Percentiles rank a stretch among this genome's conserved stretches.
These are phyloP conservation scores for Tinamus guttatus DNA, from an alignment of 2,113 vertebrate species.

Conservation along the genomic window DNA sequence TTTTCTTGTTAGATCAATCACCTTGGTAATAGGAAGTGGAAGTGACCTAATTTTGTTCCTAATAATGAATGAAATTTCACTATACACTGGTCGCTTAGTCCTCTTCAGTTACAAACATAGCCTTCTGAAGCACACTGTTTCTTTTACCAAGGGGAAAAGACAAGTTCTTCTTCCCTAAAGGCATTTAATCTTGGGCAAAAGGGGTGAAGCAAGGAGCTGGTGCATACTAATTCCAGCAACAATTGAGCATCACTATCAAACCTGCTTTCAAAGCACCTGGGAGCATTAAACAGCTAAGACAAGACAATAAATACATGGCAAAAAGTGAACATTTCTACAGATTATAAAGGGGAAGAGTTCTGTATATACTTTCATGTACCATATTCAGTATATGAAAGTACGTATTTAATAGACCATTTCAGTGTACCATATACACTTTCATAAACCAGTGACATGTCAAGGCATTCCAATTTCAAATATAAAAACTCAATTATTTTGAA, in stretches of 20 bases:
- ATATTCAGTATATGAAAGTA: no score
- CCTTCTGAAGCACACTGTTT: background rate
- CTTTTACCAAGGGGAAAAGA: background rate
- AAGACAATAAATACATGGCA: background rate
- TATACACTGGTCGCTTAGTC: background rate
- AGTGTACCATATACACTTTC: background rate
- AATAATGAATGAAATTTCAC: background rate
- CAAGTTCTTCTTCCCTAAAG: background rate
- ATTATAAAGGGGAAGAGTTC: background rate
- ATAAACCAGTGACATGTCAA: background rate
- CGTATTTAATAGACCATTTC: no score
- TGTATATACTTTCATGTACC: background rate
- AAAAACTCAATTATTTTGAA: background rate
- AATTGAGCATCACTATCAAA: background rate
- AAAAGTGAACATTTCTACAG: background rate
- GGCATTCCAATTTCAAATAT: background rate
- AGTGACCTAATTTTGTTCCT: background rate
- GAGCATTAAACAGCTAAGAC: background rate
- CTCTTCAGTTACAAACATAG: background rate
- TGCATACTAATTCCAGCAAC: background rate
- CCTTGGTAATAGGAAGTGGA: background rate
- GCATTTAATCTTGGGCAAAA: background rate
- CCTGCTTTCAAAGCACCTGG: background rate
- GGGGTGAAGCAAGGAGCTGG: background rate
- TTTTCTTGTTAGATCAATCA: background rate